Conservation (phyloP, 2,888 invertebrate genomes). For the Plutella xylostella region DNA sequence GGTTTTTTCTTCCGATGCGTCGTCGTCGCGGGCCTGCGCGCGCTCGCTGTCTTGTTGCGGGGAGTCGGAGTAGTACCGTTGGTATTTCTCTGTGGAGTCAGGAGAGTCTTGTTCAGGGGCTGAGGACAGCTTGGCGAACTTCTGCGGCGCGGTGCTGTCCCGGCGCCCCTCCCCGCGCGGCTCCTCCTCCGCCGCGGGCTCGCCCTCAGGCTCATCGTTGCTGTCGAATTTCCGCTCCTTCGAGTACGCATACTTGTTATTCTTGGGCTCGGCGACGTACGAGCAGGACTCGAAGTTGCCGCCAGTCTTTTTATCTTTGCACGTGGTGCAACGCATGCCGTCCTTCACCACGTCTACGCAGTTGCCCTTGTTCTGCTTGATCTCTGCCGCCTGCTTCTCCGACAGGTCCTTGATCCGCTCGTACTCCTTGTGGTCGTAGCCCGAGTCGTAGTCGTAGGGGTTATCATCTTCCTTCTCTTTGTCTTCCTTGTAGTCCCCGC, state of each 20-base stretch:
- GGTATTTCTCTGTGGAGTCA: constrained; percentile 40
- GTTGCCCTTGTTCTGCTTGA: constrained; percentile 72
- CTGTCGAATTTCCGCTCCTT: constrained; percentile 74
- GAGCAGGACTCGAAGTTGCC: constrained; percentile 85
- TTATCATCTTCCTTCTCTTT: constrained; percentile 58
- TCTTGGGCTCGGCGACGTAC: constrained; percentile 79
- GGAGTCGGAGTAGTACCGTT: constrained; percentile 53
- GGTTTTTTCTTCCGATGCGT: constrained; percentile 43
- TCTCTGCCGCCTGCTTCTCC: constrained; percentile 71
- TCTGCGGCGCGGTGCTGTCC: constrained; percentile 28
- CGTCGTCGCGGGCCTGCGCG: constrained; percentile 35
- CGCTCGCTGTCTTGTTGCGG: constrained; percentile 42
- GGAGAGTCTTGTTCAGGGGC: constrained; percentile 37
- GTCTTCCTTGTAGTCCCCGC: constrained; percentile 53
- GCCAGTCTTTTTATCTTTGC: constrained; percentile 79
- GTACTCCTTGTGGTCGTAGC: constrained; percentile 65
- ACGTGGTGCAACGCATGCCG: constrained; percentile 78
- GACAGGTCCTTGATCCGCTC: constrained; percentile 71
- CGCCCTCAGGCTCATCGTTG: constrained; percentile 61
- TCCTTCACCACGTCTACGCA: constrained; percentile 75
- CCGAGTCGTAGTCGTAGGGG: constrained; percentile 59
- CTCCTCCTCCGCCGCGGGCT: constrained; percentile 42
- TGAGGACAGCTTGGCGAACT: constrained; percentile 31
- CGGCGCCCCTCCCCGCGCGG: constrained; percentile 29
- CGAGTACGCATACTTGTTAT: constrained; percentile 76